Percentiles rank a stretch among this genome's conserved stretches.
These are phyloP conservation scores for Tetheella fluctuosa DNA, from an alignment of 2,888 invertebrate species.

Conservation along the genomic window DNA sequence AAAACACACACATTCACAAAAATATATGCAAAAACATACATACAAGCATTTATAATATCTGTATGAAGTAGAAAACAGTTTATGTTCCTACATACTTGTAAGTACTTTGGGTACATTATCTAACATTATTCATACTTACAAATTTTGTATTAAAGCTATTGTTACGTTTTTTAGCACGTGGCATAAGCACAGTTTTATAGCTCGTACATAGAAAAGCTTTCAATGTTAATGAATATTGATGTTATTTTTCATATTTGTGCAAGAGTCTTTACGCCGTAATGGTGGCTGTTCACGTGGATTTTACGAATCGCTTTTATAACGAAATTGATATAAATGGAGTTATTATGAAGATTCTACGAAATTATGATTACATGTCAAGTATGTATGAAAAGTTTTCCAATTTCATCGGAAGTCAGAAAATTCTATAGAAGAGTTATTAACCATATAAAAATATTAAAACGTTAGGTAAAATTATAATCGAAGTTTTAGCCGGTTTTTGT, in stretches of 20 bases:
- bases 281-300: constrained; percentile 13
- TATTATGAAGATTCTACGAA: background rate
- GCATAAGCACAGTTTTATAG: constrained; percentile 6
- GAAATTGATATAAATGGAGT: background rate
- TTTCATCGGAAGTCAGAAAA: background rate
- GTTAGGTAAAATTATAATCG: too few species aligned
- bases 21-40: too few species aligned
- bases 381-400: background rate
- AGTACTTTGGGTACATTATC: background rate
- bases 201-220: constrained; percentile 13
- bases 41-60: too few species aligned
- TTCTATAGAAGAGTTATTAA: too few species aligned
- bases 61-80: background rate
- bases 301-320: background rate
- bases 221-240: constrained; percentile 15
- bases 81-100: background rate
- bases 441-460: too few species aligned
- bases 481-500: too few species aligned
- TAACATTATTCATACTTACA: background rate
- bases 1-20: too few species aligned
- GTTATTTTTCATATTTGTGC: background rate
- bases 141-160: background rate
- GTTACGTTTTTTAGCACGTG: background rate
- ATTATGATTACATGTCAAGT: background rate
- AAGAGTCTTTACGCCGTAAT: background rate